Evolutionary conservation across 2,888 invertebrate genomes (phyloP).

Genomic region (Cotesia congregata): DNA sequence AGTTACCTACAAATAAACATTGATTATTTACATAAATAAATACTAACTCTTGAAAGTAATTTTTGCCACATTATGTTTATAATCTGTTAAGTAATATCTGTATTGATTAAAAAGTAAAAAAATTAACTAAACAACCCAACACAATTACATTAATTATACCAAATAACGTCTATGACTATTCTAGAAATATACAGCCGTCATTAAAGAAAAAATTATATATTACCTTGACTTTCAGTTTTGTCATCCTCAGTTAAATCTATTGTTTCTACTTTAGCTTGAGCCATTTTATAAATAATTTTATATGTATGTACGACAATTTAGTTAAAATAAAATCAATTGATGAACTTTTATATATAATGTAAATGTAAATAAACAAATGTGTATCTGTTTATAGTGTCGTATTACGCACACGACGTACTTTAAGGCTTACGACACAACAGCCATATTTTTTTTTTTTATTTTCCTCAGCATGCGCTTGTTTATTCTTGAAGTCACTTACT

Average conservation of each 20-base stretch:
- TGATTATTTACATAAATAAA: neutral
- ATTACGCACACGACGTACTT: too few species aligned
- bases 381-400: neutral
- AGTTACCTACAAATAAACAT: conserved; percentile 47
- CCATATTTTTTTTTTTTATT: neutral
- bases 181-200: neutral
- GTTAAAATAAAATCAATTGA: neutral
- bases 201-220: conserved; percentile 17
- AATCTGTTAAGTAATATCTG: neutral
- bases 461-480: neutral
- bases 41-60: neutral
- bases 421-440: neutral
- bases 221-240: conserved; percentile 61
- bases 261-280: conserved; percentile 54
- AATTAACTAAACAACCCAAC: neutral
- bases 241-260: conserved; percentile 52
- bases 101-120: neutral
- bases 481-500: neutral
- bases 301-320: too few species aligned
- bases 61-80: neutral
- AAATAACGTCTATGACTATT: neutral
- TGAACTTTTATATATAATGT: neutral
- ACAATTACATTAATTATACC: too few species aligned
- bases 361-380: neutral
- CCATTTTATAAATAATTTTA: conserved; percentile 47